Conservation (phyloP, 2,888 invertebrate species). For the Sinodicranocentrus sp. region DNA sequence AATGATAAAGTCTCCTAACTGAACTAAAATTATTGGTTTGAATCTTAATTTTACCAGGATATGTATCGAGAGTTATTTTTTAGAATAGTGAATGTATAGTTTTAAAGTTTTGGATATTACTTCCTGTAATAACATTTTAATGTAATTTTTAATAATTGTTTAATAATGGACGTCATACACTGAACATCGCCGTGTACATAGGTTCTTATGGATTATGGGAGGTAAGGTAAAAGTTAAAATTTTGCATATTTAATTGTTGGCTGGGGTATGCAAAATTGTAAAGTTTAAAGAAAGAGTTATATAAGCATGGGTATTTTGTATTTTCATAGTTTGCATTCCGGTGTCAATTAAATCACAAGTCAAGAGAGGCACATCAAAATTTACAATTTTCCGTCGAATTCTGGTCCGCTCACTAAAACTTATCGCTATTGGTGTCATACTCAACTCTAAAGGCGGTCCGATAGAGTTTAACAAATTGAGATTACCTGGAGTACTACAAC, state of each 20-base stretch:
- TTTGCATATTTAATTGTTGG: background rate
- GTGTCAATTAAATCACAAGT: constrained; percentile 88
- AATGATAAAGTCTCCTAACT: no score
- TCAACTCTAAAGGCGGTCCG: constrained; percentile 84
- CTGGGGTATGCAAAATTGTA: no score
- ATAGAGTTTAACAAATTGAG: constrained; percentile 92
- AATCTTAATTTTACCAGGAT: no score
- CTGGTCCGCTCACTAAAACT: constrained; percentile 87
- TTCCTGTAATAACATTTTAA: no score
- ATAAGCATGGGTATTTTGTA: constrained; percentile 81
- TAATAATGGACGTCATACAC: background rate
- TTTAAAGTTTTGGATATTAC: no score
- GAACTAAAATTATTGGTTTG: no score
- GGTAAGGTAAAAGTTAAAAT: no score
- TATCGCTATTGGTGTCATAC: constrained; percentile 86
- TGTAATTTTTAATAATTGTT: no score
- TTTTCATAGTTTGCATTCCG: constrained; percentile 86
- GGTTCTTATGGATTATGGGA: constrained; percentile 98
- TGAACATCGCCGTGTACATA: constrained; percentile 74
- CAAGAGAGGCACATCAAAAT: constrained; percentile 82
- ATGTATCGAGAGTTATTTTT: no score
- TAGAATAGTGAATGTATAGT: no score
- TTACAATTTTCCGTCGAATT: constrained; percentile 83
- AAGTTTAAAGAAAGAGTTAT: no score
- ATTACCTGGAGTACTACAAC: constrained; percentile 93